Percentiles rank a stretch among this genome's conserved stretches.
phyloP scores from a whole-genome alignment of 2,888 invertebrate species.

The Epinotia ramella region DNA sequence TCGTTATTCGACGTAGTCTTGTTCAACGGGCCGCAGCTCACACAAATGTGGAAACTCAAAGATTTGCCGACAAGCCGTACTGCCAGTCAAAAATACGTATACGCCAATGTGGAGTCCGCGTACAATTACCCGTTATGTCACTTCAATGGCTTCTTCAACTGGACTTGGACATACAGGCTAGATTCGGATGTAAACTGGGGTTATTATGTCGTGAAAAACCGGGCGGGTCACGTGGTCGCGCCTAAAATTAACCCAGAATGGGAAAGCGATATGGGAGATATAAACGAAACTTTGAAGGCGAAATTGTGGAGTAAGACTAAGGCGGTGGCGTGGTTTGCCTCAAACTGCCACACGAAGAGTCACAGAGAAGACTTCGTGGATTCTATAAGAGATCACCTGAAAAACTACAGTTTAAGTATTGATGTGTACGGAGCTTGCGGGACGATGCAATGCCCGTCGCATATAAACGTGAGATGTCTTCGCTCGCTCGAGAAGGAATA shows the following conservation, averaged over 20 bases:
- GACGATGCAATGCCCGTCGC: conserved; percentile 51
- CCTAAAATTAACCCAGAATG: conserved; percentile 55
- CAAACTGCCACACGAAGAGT: conserved; percentile 59
- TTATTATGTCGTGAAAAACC: conserved; percentile 59
- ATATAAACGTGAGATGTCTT: conserved; percentile 53
- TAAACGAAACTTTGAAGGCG: conserved; percentile 52
- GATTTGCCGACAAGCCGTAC: conserved; percentile 51
- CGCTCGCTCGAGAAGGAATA: conserved; percentile 60
- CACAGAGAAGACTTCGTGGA: conserved; percentile 54
- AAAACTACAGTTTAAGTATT: conserved; percentile 53
- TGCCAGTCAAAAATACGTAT: conserved; percentile 57
- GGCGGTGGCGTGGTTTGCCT: conserved; percentile 69
- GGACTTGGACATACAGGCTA: conserved; percentile 67
- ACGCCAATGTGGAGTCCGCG: conserved; percentile 60
- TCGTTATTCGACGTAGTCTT: conserved; percentile 59
- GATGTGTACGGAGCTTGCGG: conserved; percentile 68
- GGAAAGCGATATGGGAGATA: conserved; percentile 51
- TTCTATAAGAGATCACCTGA: conserved; percentile 53
- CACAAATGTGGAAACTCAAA: conserved; percentile 53
- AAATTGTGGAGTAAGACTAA: conserved; percentile 58
- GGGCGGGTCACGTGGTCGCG: conserved; percentile 15
- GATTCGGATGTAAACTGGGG: conserved; percentile 62
- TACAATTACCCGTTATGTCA: conserved; percentile 58
- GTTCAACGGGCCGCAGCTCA: conserved; percentile 48
- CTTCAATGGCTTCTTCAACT: conserved; percentile 62